A percentile compares a stretch with the other conserved stretches of the same genome.
Evolutionary conservation across 1,140 invertebrate genomes (phyloP).

Genomic region (Lutraria rhynchaena): DNA sequence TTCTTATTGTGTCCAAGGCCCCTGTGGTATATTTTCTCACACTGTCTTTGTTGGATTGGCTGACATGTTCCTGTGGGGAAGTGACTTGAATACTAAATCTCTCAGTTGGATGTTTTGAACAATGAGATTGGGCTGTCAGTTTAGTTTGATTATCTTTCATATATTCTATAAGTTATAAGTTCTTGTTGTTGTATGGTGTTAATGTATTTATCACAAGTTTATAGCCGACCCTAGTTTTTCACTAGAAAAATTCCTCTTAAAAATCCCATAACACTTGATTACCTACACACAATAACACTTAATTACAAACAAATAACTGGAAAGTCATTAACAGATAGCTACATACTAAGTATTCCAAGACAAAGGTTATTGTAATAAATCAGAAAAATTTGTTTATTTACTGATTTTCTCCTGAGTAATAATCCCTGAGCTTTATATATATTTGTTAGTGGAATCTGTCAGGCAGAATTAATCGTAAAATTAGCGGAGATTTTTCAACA

Average conservation of each 20-base stretch:
- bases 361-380: slow-evolving; percentile 35
- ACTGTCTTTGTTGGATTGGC: no score
- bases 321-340: slow-evolving; percentile 38
- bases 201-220: slow-evolving; percentile 53
- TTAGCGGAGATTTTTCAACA: slow-evolving; percentile 26
- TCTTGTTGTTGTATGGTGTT: no score
- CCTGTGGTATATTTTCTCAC: no score
- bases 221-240: neutral
- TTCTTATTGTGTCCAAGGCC: no score
- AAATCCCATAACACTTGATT: slow-evolving; percentile 37
- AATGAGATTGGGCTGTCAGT: no score
- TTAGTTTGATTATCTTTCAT: no score
- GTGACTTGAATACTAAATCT: no score
- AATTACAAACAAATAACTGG: slow-evolving; percentile 54
- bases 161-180: no score
- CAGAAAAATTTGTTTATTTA: slow-evolving; percentile 24
- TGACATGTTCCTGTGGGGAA: no score
- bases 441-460: slow-evolving; percentile 15
- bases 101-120: no score
- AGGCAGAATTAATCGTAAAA: slow-evolving; percentile 53
- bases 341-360: slow-evolving; percentile 20
- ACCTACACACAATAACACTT: slow-evolving; percentile 49
- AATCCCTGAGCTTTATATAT: slow-evolving; percentile 34
- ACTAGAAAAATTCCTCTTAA: neutral
- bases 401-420: slow-evolving; percentile 22